A percentile compares a stretch with the other conserved stretches of the same genome.
Conservation (phyloP, 2,113 vertebrate genomes). For the Paracyprichromis sp. region DNA sequence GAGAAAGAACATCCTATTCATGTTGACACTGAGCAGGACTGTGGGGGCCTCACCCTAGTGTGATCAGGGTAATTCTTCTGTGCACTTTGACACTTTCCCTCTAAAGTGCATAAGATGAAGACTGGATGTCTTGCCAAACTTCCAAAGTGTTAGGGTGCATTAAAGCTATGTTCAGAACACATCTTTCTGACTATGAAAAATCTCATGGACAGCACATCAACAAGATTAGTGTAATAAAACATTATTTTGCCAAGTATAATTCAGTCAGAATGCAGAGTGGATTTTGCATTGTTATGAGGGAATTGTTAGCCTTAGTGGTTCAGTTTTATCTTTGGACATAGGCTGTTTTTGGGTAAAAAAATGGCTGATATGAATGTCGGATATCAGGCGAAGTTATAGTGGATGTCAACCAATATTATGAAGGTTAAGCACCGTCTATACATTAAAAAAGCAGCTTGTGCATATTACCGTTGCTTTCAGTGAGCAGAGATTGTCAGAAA, state of each 20-base stretch:
- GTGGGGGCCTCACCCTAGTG: neutral
- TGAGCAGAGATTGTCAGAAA: neutral
- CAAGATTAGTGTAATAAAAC: conserved; percentile 1
- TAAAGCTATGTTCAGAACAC: neutral
- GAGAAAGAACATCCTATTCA: conserved; percentile 29
- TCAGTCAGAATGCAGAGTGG: neutral
- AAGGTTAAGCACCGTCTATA: neutral
- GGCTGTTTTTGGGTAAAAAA: neutral
- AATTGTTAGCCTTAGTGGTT: neutral
- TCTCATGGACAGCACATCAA: neutral
- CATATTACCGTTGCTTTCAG: neutral
- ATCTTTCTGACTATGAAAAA: conserved; percentile 2
- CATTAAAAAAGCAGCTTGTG: neutral
- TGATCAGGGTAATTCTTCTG: conserved; percentile 42
- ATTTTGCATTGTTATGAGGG: neutral
- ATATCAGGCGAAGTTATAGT: neutral
- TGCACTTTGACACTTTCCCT: neutral
- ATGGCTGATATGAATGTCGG: neutral
- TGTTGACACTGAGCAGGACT: conserved; percentile 9
- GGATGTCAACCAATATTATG: neutral
- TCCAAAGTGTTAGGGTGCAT: neutral
- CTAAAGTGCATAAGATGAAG: conserved; percentile 8
- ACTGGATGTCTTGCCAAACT: neutral
- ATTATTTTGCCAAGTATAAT: neutral
- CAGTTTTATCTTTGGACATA: neutral